These are phyloP conservation scores for Catharus bicknelli DNA, from an alignment of 2,113 vertebrate species.

Conservation along the genomic window DNA sequence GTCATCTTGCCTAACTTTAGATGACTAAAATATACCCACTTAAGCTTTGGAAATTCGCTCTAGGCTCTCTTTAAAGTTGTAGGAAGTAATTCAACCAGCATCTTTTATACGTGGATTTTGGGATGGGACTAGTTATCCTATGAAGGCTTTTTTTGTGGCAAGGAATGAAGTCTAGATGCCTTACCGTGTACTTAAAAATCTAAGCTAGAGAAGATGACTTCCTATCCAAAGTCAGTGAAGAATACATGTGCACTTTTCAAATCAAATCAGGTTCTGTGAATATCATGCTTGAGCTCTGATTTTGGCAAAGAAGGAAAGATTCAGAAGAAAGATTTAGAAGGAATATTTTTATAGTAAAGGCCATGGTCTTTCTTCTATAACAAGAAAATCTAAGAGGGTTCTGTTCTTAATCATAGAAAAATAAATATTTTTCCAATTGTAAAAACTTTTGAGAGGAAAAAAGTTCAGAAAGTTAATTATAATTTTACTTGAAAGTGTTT, in stretches of 20 bases:
- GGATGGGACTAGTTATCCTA: neutral
- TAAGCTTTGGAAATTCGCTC: neutral
- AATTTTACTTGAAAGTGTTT: neutral
- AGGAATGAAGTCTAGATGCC: neutral
- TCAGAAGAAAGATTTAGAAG: neutral
- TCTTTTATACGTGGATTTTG: neutral
- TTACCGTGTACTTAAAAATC: neutral
- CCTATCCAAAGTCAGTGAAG: neutral
- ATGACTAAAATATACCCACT: neutral
- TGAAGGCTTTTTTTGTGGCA: neutral
- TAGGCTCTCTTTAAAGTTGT: neutral
- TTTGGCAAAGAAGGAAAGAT: neutral
- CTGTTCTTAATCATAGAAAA: neutral
- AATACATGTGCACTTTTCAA: neutral
- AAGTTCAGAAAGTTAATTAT: neutral
- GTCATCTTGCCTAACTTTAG: neutral
- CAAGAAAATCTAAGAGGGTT: neutral
- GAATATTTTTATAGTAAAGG: neutral
- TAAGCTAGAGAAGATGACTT: neutral
- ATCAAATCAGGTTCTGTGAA: neutral
- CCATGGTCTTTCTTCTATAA: neutral
- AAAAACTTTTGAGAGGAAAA: neutral
- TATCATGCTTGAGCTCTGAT: neutral
- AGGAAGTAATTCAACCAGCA: neutral
- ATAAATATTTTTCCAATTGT: neutral